phyloP scores from a whole-genome alignment of 2,113 vertebrate genomes.

The Malaclemys terrapin region DNA sequence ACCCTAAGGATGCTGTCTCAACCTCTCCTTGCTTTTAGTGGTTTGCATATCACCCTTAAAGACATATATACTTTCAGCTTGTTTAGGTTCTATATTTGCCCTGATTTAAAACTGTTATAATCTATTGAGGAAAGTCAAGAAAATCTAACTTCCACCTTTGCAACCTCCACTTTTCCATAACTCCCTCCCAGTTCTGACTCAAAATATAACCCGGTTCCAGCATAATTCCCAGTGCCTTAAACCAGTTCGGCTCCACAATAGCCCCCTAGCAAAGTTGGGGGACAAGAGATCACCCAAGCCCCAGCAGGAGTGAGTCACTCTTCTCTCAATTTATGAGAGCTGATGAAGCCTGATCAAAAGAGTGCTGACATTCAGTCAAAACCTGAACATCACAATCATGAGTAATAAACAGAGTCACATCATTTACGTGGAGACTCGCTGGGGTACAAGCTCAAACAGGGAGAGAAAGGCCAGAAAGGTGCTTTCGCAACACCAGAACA shows the following conservation, averaged over 20 bases:
- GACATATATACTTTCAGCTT: neutral
- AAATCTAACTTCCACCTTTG: neutral
- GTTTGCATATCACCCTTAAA: neutral
- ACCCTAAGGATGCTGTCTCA: neutral
- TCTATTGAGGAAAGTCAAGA: neutral
- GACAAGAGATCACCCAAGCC: neutral
- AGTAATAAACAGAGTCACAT: neutral
- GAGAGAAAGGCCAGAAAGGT: neutral
- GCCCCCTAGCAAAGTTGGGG: neutral
- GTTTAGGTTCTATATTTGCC: neutral
- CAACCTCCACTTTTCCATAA: neutral
- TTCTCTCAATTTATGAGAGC: neutral
- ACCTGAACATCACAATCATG: neutral
- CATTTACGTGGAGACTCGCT: neutral
- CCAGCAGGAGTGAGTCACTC: neutral
- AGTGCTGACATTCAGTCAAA: neutral
- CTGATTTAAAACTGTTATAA: neutral
- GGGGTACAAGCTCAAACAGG: neutral
- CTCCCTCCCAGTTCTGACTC: neutral
- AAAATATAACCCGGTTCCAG: neutral
- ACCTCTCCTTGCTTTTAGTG: neutral
- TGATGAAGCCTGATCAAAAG: neutral
- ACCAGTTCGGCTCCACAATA: neutral
- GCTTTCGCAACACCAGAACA: neutral
- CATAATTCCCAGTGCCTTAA: neutral